A percentile compares a stretch with the other conserved stretches of the same genome.
phyloP scores from a whole-genome alignment of 2,113 vertebrate genomes.

The Crotalus viridis region DNA sequence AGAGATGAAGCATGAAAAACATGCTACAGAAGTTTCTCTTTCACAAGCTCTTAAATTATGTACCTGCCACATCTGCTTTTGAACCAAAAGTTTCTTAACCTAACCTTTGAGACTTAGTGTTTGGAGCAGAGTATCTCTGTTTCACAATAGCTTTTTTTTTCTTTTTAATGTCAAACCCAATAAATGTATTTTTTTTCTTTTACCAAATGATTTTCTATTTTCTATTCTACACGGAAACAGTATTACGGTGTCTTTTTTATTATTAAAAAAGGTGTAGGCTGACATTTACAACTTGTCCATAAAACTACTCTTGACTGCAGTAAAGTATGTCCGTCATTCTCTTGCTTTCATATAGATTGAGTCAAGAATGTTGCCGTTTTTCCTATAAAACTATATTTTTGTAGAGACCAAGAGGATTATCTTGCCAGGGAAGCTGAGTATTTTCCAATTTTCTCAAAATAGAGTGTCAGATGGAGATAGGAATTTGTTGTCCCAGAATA shows the following conservation, averaged over 20 bases:
- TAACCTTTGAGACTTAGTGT: conserved; percentile 54
- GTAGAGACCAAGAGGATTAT: background rate
- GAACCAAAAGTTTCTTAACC: conserved; percentile 59
- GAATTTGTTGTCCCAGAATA: background rate
- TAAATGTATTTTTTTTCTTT: conserved; percentile 60
- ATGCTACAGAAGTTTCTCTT: conserved; percentile 61
- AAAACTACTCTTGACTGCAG: conserved; percentile 43
- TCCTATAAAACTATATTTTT: background rate
- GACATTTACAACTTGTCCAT: conserved; percentile 54
- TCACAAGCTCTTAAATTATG: conserved; percentile 76
- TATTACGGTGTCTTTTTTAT: conserved; percentile 50
- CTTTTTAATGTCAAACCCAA: conserved; percentile 57
- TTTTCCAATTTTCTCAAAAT: background rate
- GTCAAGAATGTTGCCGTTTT: conserved; percentile 34
- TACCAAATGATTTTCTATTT: conserved; percentile 64
- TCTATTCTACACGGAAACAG: conserved; percentile 53
- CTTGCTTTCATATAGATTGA: background rate
- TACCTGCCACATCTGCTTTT: conserved; percentile 53
- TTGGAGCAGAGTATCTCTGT: conserved; percentile 47
- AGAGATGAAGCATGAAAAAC: conserved; percentile 31
- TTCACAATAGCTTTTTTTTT: conserved; percentile 40
- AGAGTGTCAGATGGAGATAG: background rate
- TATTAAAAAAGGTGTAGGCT: conserved; percentile 58
- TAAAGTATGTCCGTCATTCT: conserved; percentile 41
- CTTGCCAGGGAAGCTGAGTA: background rate